phyloP scores from a whole-genome alignment of 2,797 vertebrate species.

The Luscinia megarhynchos region DNA sequence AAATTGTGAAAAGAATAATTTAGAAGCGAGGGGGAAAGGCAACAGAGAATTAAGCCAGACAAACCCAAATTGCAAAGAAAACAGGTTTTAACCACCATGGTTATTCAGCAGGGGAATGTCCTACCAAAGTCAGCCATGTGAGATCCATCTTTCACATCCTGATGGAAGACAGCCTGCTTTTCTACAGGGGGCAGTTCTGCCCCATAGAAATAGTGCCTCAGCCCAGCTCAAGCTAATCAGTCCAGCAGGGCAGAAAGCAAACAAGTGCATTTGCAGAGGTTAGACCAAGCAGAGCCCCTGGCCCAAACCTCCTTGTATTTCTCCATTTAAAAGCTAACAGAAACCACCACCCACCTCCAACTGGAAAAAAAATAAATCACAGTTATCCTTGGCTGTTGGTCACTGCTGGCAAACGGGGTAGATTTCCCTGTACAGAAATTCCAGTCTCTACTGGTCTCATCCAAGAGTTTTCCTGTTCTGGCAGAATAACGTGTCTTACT shows the following conservation, averaged over 20 bases:
- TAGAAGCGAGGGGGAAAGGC: too few relatives aligned
- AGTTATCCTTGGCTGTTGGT: background rate
- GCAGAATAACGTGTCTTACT: background rate
- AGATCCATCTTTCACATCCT: background rate
- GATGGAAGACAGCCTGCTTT: background rate
- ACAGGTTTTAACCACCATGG: background rate
- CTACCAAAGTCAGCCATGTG: background rate
- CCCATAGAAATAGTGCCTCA: background rate
- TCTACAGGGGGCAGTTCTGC: background rate
- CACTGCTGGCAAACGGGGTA: background rate
- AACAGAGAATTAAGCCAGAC: background rate
- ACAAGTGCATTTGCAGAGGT: background rate
- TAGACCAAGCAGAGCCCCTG: background rate
- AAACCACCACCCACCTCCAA: background rate
- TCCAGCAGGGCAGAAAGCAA: background rate
- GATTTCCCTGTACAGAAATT: background rate
- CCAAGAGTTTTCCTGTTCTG: background rate
- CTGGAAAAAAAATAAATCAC: background rate
- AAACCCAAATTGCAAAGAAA: slow-evolving; percentile 7
- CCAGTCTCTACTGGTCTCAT: background rate
- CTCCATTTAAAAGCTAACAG: background rate
- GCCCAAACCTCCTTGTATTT: background rate
- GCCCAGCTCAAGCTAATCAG: background rate
- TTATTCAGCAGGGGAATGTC: background rate
- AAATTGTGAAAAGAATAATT: background rate